Evolutionary conservation across 2,113 vertebrate species (phyloP), one percentile per base, ranked within the genome.

Genomic region (Butastur rufipennis): DNA sequence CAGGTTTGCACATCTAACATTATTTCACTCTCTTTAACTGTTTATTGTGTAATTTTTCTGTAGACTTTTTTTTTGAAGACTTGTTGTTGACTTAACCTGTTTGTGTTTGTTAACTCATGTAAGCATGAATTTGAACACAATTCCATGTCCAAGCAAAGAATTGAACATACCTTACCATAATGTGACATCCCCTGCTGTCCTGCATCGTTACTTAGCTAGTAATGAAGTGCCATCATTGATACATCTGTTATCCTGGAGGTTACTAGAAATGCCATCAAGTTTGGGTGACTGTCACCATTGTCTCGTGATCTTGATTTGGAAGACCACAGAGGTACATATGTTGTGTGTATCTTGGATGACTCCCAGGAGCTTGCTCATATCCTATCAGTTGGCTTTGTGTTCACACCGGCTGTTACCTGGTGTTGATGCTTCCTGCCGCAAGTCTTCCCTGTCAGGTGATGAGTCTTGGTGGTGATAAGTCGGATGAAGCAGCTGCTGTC

Each of bases 331-430:
- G 53, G 53, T 73, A 11, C 16, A 1, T 34, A 2, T 11, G 52
- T 36, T 74, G 22, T 52, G 40, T 82, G 2, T 29, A 1, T 32
- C 48, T 29, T 42, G 58, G 61, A 29, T 92, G 62, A 42, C 13
- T 81, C 55, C 42, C 50, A 36, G 53, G 56, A 88, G 21, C 72
- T 65, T 56, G 55, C 34, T 83, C 50, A 23, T 2, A 2, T 81
- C 65, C 38, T 84, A 25, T 71, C 47, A 14, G 16, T 22, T 91
- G 88, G 52, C 86, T 95, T 95, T 94, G 68, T 75, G 81, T 40
- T 95, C 61, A 59, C 19, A 52, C 15, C 21, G 48, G 36, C 75
- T 74, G 23, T 75, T 71, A 13, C 2, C 16, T 32, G n/a, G 18
- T 36, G 53, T 43, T 61, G 55, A 75, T 40, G 61, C 16, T 55